phyloP scores from a whole-genome alignment of 2,113 vertebrate species.

The Bufo gargarizans region DNA sequence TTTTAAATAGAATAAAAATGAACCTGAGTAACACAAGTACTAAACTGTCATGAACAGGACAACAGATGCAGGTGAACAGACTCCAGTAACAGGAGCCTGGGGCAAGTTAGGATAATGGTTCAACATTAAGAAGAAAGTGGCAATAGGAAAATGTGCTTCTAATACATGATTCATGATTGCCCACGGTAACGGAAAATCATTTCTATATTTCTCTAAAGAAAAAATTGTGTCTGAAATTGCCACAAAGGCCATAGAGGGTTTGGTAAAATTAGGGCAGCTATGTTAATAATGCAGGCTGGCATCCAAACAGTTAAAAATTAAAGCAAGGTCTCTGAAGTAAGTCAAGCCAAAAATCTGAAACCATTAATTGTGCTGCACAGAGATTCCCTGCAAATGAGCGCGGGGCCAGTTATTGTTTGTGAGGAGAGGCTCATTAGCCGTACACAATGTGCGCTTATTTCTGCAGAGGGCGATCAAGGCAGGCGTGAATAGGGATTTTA shows the following conservation, averaged over 20 bases:
- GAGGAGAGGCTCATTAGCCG: constrained; percentile 36
- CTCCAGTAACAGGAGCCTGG: neutral
- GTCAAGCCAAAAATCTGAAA: constrained; percentile 16
- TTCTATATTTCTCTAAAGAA: neutral
- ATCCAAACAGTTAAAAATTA: neutral
- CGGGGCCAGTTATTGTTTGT: constrained; percentile 42
- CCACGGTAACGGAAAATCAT: neutral
- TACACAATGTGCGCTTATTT: constrained; percentile 38
- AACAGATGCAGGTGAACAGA: constrained; percentile 4
- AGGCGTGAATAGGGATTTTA: constrained; percentile 24
- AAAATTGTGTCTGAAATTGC: neutral
- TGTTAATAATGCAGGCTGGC: constrained; percentile 24
- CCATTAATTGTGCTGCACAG: constrained; percentile 27
- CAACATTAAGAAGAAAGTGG: neutral
- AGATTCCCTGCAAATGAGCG: constrained; percentile 27
- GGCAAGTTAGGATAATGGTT: constrained; percentile 10
- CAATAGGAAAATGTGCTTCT: neutral
- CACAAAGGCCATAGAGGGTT: neutral
- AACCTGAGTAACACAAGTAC: too few relatives aligned
- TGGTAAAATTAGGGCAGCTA: constrained; percentile 20
- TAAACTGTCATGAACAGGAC: neutral
- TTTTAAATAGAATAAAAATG: too few relatives aligned
- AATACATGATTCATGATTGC: neutral
- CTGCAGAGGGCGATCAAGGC: neutral
- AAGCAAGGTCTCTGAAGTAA: constrained; percentile 7